Percentiles rank a stretch among this genome's conserved stretches.
These are phyloP conservation scores for Rhinopomastus cyanomelas DNA, from an alignment of 2,113 vertebrate species.

Conservation along the genomic window DNA sequence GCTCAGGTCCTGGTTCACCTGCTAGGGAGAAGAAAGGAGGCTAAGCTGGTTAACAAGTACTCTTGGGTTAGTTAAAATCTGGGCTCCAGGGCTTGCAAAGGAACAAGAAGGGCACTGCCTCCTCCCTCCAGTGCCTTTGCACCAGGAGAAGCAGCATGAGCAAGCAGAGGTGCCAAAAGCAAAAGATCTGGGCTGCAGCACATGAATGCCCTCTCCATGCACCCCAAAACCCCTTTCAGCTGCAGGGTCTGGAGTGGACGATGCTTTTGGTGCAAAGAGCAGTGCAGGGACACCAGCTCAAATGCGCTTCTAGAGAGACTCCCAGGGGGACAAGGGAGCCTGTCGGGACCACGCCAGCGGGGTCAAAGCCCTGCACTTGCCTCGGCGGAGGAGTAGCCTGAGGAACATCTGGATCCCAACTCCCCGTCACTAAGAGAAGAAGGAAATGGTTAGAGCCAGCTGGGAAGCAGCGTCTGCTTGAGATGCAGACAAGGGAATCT, in stretches of 20 bases:
- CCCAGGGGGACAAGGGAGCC: background rate
- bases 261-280: background rate
- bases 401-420: slow-evolving; percentile 92
- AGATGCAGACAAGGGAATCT: background rate
- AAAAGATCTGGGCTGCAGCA: background rate
- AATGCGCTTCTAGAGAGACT: too few relatives aligned
- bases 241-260: background rate
- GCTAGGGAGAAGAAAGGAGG: slow-evolving; percentile 25
- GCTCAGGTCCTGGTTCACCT: slow-evolving; percentile 94
- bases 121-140: background rate
- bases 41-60: background rate
- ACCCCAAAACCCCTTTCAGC: background rate
- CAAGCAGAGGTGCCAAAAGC: background rate
- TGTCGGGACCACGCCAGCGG: accelerated
- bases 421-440: slow-evolving; percentile 85
- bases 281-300: too few relatives aligned
- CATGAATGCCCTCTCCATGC: background rate
- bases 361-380: slow-evolving; percentile 74
- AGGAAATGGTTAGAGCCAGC: slow-evolving; percentile 19
- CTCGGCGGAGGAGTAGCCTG: slow-evolving; percentile 97
- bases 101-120: background rate
- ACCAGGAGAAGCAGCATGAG: background rate
- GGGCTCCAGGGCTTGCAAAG: background rate
- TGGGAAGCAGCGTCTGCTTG: background rate
- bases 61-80: background rate